phyloP scores from a whole-genome alignment of 2,113 vertebrate species.

The Vulpes ferrilata region DNA sequence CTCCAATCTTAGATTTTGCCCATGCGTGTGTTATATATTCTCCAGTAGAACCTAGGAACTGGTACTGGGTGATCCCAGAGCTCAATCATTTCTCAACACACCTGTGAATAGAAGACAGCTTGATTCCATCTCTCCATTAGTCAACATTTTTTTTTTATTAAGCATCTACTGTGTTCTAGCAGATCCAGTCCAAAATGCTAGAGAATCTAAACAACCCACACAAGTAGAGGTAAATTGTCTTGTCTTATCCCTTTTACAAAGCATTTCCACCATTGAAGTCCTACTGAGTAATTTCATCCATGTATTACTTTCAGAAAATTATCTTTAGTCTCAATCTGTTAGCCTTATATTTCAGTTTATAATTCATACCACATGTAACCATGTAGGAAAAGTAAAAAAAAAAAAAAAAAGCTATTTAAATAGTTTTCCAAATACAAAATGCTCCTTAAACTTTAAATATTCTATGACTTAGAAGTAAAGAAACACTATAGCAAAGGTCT shows the following conservation, averaged over 20 bases:
- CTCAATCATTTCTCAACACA: neutral
- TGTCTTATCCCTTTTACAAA: constrained; percentile 9
- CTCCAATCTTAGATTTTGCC: neutral
- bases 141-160: neutral
- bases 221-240: neutral
- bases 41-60: neutral
- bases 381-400: neutral
- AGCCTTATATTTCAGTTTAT: neutral
- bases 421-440: constrained; percentile 31
- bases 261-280: neutral
- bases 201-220: neutral
- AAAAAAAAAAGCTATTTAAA: neutral
- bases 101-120: neutral
- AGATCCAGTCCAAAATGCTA: neutral
- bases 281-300: neutral
- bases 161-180: neutral
- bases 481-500: neutral
- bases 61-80: neutral
- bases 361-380: neutral
- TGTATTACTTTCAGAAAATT: constrained; percentile 22
- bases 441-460: neutral
- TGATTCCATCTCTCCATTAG: neutral
- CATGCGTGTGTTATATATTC: neutral
- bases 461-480: neutral
- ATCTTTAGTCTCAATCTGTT: neutral